Percentiles rank a stretch among this genome's conserved stretches.
Conservation (phyloP, 2,113 vertebrate species). For the Malaclemys terrapin region DNA sequence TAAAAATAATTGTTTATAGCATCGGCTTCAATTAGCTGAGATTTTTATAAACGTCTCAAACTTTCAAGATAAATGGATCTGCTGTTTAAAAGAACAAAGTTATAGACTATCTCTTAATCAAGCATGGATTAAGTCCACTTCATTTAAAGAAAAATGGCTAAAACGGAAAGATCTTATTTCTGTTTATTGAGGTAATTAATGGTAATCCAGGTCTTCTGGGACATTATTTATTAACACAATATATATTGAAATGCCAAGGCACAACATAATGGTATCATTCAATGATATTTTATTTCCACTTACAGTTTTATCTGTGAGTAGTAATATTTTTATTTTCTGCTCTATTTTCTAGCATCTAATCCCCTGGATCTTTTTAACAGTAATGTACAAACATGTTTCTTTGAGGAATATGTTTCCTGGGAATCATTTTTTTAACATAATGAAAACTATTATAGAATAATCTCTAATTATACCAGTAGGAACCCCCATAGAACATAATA, state of each 20-base stretch:
- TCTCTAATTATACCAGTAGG: not conserved
- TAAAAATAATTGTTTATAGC: accelerated
- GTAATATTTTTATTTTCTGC: not conserved
- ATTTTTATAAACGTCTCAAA: not conserved
- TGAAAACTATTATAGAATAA: not conserved
- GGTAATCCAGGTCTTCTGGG: not conserved
- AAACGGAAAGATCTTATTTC: slow-evolving; percentile 28
- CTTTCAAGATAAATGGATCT: not conserved
- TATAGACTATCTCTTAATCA: not conserved
- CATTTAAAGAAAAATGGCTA: slow-evolving; percentile 51
- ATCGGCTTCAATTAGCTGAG: not conserved
- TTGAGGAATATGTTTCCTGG: not conserved
- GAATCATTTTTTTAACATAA: not conserved
- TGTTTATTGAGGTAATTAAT: slow-evolving; percentile 37
- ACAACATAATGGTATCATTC: not conserved
- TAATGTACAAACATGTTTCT: not conserved
- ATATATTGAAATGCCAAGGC: not conserved
- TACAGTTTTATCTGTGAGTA: not conserved
- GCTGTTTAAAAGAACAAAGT: not conserved
- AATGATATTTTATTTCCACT: not conserved
- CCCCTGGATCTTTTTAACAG: not conserved
- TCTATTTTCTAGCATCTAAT: not conserved
- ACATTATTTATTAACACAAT: not conserved
- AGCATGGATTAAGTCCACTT: not conserved
- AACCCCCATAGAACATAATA: not conserved